phyloP scores from a whole-genome alignment of 2,888 invertebrate species.

The Pimpla rufipes region DNA sequence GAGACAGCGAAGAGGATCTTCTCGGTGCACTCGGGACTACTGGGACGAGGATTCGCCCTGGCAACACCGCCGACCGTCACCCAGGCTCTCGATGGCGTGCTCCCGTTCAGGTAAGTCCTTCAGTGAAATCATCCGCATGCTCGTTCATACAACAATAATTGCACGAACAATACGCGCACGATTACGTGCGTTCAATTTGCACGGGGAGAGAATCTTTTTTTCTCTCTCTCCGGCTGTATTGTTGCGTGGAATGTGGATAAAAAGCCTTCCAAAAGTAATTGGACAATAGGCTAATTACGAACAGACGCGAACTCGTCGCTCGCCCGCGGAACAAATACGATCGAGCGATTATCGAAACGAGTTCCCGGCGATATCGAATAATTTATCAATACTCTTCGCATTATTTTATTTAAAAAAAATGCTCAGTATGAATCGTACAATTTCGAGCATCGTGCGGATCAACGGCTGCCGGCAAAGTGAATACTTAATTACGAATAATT shows the following conservation, averaged over 20 bases:
- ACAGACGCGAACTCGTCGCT: not conserved
- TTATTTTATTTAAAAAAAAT: not conserved
- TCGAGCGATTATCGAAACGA: not conserved
- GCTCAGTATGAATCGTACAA: not conserved
- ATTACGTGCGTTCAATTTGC: not conserved
- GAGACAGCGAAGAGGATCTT: conserved; percentile 86
- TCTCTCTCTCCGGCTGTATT: not conserved
- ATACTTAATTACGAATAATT: not conserved
- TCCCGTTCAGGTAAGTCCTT: conserved; percentile 91
- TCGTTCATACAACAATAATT: not conserved
- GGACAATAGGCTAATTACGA: not conserved
- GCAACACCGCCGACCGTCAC: conserved; percentile 94
- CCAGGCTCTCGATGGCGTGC: conserved; percentile 95
- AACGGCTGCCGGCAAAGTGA: not conserved
- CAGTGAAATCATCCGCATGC: conserved; percentile 40
- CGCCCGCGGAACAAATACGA: not conserved
- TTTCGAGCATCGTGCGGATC: not conserved
- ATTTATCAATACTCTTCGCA: not conserved
- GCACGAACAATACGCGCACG: not conserved
- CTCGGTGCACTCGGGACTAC: conserved; percentile 90
- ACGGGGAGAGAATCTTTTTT: not conserved
- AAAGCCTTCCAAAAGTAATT: not conserved
- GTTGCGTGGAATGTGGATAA: not conserved
- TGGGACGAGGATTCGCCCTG: conserved; percentile 96
- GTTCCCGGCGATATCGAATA: not conserved